phyloP scores from a whole-genome alignment of 30 jellyfish, hydroid and myxozoan species.

The Sanderia malayensis region DNA sequence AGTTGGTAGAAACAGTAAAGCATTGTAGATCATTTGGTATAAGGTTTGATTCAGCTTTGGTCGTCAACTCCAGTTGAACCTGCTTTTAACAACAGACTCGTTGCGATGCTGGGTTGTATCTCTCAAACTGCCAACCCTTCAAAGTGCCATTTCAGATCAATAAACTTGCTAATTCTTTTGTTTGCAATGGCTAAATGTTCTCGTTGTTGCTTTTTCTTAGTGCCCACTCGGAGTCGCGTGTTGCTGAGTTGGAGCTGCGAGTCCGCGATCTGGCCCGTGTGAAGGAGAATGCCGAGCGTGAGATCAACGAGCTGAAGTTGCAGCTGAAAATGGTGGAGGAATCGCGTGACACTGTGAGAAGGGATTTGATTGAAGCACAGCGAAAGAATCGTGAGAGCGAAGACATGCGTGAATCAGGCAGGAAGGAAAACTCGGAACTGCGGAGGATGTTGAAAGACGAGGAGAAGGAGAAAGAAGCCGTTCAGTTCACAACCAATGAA shows the following conservation, averaged over 20 bases:
- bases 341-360: constrained; percentile 72
- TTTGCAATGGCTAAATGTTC: too few species aligned
- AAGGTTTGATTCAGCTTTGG: too few species aligned
- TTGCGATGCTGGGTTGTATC: too few species aligned
- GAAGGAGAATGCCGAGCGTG: constrained; percentile 71
- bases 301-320: constrained; percentile 71
- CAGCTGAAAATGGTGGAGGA: constrained; percentile 88
- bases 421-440: constrained; percentile 74
- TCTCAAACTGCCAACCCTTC: too few species aligned
- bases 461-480: constrained; percentile 81
- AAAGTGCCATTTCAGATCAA: too few species aligned
- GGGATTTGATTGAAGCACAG: constrained; percentile 72
- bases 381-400: constrained; percentile 73
- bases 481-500: constrained; percentile 71
- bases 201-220: constrained; percentile 27
- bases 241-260: constrained; percentile 61
- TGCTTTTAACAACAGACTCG: too few species aligned
- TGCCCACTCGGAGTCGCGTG: constrained; percentile 39
- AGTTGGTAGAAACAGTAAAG: too few species aligned
- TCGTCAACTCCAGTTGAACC: too few species aligned
- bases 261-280: constrained; percentile 58
- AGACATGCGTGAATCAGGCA: constrained; percentile 60
- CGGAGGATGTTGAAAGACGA: constrained; percentile 76
- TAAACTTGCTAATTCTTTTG: too few species aligned
- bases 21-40: too few species aligned